Percentiles rank a stretch among this genome's conserved stretches.
These are phyloP conservation scores for Pseudopleuronectes americanus DNA, from an alignment of 2,797 vertebrate species.

Conservation along the genomic window DNA sequence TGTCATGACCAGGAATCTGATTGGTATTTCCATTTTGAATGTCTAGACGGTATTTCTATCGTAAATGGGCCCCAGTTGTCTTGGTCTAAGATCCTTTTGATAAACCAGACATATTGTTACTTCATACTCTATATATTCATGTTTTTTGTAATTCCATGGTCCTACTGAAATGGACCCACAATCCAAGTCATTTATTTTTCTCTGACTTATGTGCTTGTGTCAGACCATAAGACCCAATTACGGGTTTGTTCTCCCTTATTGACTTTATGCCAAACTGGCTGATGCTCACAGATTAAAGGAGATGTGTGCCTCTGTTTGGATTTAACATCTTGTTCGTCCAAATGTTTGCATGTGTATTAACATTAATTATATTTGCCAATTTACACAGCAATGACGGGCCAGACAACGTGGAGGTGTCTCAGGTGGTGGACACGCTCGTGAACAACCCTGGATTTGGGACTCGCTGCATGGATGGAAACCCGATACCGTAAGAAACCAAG, in stretches of 20 bases:
- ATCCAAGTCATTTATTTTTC: neutral
- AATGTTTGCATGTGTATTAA: neutral
- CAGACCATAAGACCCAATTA: conserved; percentile 1
- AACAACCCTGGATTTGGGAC: conserved; percentile 94
- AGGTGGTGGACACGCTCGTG: conserved; percentile 87
- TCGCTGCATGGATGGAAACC: conserved; percentile 91
- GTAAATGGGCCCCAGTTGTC: conserved; percentile 1
- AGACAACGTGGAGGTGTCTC: conserved; percentile 81
- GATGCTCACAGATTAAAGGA: neutral
- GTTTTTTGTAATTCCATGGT: neutral
- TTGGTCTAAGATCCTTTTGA: conserved; percentile 5
- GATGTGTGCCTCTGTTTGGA: neutral
- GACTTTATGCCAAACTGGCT: conserved; percentile 21
- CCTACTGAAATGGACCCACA: neutral
- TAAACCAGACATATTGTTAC: neutral
- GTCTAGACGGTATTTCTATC: conserved; percentile 2
- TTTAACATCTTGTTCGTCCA: conserved; percentile 19
- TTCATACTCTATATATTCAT: neutral
- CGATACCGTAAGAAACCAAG: conserved; percentile 84
- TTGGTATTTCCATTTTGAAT: conserved; percentile 11
- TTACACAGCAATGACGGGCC: conserved; percentile 89
- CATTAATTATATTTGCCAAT: conserved; percentile 6
- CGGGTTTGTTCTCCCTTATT: conserved; percentile 19
- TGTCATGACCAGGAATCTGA: neutral
- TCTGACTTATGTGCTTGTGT: neutral